Base-by-base conservation (phyloP, 2,888 invertebrate genomes). In the Nycteola revayana region DNA sequence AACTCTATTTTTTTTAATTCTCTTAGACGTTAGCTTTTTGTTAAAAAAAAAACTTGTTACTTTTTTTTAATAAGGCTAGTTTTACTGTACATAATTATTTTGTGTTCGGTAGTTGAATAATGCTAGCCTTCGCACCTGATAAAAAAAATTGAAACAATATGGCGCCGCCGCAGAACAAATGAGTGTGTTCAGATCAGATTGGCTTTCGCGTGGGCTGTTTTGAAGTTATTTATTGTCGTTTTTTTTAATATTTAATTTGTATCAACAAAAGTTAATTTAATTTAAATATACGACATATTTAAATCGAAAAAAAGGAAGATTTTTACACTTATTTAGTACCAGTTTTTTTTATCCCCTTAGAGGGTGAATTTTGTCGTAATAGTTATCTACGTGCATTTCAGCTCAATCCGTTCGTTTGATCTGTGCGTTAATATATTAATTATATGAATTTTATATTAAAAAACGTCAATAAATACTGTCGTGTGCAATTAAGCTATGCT, bases 111-210 rank as follows among this genome's bases (percentile, higher is more conserved):
- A 49, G 40, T 46, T 50, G 30, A 44, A 40, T 42, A n/a, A 36
- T 31, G 48, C 60, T 66, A 60, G 64, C 57, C 60, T 64, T 56
- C 58, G 68, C 68, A 63, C 63, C 61, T 26, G 33, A 34, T 57
- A 51, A 43, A 54, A 44, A 42, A 39, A 36, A 40, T 23, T 7
- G 37, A 24, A 18, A 57, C 40, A 37, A 27, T 43, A 40, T 31
- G 24, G 7, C 21, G 7, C 21, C 21, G 21, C 21, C 21, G 7
- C n/a, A 32, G 59, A 55, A 58, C 55, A 55, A 55, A 47, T 21
- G 56, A 40, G 55, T 34, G 59, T 55, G 55, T 47, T 55, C 46
- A 46, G 46, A 43, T 38, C 28, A 36, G 2, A 20, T 30, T 3
- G 7, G 24, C 27, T 29, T 21, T 29, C 23, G 28, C 25, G 7